Base-by-base conservation (phyloP, 1,140 invertebrate genomes). In the Drosophila arizonae region DNA sequence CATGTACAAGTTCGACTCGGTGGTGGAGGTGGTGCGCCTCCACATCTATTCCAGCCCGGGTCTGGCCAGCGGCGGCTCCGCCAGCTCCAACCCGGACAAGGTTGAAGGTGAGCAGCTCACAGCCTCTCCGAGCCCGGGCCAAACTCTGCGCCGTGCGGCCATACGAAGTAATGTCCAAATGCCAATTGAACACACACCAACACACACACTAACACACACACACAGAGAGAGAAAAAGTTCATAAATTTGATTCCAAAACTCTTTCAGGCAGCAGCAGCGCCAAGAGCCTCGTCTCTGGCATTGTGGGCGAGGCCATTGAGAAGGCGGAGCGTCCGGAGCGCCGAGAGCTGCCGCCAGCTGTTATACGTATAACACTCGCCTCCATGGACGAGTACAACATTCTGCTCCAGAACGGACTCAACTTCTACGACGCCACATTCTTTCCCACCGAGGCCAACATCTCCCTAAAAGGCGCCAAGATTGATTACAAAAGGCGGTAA, bases 381-480 rank as follows among this genome's bases (percentile, higher is more conserved):
- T 96, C 94, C 51, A 93, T 96, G 52, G 96, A 96, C 69, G 96
- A 97, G 92, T 96, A 95, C 78, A 96, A 96, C 86, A 94, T 94
- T 80, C 92, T 97, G 39, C 92, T 97, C 50, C 96, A 96, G 91
- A 96, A 96, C 80, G 96, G 96, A 11, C 93, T 97, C 50, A 96
- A 97, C 92, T 97, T 97, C 93, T 97, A 96, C 84, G 96, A 96
- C 28, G 96, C 96, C 48, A 97, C 96, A 3, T 96, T 95, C 93
- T 97, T 97, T 92, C 96, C 96, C 30, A 96, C 96, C 6, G 96
- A 96, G 82, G 93, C 96, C 55, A 94, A 95, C 52, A 94, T 94
- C 77, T 93, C 93, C 17, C 92, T 93, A 24, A 93, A 94, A 66
- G 89, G 89, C 15, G 91, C 86, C 66, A 91, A 92, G 91, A 78